Percentiles rank a stretch among this genome's conserved stretches.
Conservation (phyloP, 2,113 vertebrate genomes). For the Corythornis vintsioides region DNA sequence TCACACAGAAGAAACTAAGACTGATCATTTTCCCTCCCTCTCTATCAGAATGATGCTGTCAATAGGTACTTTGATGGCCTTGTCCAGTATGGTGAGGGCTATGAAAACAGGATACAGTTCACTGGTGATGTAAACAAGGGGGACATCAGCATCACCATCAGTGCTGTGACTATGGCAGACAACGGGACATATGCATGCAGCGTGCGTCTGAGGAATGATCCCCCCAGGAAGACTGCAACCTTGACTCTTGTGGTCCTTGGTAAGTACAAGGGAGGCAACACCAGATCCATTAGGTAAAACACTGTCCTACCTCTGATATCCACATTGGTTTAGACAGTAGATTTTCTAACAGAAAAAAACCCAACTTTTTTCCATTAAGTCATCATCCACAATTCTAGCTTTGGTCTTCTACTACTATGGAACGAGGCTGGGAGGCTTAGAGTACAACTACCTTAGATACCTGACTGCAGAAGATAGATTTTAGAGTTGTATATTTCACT, state of each 20-base stretch:
- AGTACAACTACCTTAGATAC: not conserved
- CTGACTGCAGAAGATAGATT: not conserved
- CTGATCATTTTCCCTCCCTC: not conserved
- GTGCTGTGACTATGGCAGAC: constrained; percentile 79
- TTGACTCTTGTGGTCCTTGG: constrained; percentile 83
- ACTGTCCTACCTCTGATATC: not conserved
- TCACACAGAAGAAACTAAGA: not conserved
- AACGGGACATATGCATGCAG: constrained; percentile 79
- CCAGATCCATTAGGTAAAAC: not conserved
- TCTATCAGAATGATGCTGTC: constrained; percentile 69
- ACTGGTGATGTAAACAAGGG: rapidly evolving
- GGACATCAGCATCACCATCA: constrained; percentile 74
- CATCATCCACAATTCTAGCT: not conserved
- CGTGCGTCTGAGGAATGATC: constrained; percentile 70
- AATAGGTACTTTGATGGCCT: not conserved
- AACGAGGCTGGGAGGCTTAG: not conserved
- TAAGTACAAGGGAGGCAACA: constrained; percentile 58
- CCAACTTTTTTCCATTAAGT: not conserved
- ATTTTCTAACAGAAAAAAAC: not conserved
- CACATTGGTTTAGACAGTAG: rapidly evolving
- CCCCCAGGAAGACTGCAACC: not conserved
- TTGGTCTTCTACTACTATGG: not conserved
- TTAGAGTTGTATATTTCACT: not conserved
- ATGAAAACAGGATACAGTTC: constrained; percentile 66
- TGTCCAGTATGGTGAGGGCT: constrained; percentile 26